Percentiles rank a stretch among this genome's conserved stretches.
These are phyloP conservation scores for Scrobipalpa atriplicella DNA, from an alignment of 2,888 invertebrate genomes.

Conservation along the genomic window DNA sequence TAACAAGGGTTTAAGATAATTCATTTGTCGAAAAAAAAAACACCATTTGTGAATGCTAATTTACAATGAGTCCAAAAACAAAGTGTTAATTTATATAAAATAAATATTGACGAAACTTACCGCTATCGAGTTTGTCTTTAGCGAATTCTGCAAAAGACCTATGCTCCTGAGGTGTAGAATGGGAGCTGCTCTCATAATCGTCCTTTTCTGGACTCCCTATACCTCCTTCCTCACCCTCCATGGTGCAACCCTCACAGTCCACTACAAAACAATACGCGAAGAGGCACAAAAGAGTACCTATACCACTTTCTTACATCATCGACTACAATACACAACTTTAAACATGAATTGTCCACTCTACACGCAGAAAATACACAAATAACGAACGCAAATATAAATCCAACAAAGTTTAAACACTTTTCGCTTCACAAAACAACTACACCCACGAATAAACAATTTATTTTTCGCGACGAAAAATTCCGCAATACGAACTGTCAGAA, in stretches of 20 bases:
- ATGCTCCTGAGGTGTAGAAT: slow-evolving; percentile 76
- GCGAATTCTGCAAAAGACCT: slow-evolving; percentile 77
- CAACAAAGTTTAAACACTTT: slow-evolving; percentile 10
- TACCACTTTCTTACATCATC: slow-evolving; percentile 78
- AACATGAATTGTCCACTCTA: neutral
- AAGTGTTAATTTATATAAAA: neutral
- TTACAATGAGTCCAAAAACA: neutral
- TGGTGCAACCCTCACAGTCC: slow-evolving; percentile 47
- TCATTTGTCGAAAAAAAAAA: no score
- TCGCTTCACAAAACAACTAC: neutral
- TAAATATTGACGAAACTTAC: slow-evolving; percentile 48
- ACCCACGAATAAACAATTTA: slow-evolving; percentile 13
- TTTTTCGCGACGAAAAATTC: slow-evolving; percentile 32
- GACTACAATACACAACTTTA: slow-evolving; percentile 57
- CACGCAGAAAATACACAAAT: neutral
- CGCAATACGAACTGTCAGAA: slow-evolving; percentile 45
- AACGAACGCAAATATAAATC: neutral
- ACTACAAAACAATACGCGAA: slow-evolving; percentile 55
- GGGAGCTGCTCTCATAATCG: slow-evolving; percentile 70
- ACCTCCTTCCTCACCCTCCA: slow-evolving; percentile 68
- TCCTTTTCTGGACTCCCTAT: slow-evolving; percentile 66
- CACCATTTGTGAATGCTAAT: no score
- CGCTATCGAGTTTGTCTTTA: slow-evolving; percentile 77
- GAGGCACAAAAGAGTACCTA: slow-evolving; percentile 58
- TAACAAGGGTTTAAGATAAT: no score